Evolutionary conservation across 2,113 vertebrate species (phyloP).

Genomic region (Malurus elegans): DNA sequence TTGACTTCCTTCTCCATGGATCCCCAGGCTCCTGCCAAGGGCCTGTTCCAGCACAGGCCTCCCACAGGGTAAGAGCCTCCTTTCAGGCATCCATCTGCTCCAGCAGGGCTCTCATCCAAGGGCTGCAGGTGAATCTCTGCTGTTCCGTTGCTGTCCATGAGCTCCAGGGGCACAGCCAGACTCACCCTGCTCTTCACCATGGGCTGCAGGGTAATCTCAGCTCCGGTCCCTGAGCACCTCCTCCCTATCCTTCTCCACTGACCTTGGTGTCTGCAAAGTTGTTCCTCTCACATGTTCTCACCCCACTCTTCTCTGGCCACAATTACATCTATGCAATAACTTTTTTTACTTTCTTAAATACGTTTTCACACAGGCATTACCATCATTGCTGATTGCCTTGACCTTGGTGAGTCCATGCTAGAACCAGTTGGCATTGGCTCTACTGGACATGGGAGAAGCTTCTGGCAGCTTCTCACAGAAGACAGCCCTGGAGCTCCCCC

Average conservation of each 20-base stretch:
- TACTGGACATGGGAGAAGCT: neutral
- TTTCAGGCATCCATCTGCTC: neutral
- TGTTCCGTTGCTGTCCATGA: accelerated
- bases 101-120: neutral
- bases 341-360: neutral
- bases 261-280: neutral
- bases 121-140: neutral
- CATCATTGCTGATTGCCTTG: neutral
- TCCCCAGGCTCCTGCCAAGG: neutral
- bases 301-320: neutral
- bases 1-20: neutral
- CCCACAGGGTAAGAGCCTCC: neutral
- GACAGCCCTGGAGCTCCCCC: accelerated
- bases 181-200: neutral
- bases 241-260: neutral
- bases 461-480: neutral
- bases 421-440: accelerated
- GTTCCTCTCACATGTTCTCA: neutral
- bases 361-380: neutral
- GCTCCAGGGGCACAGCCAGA: neutral
- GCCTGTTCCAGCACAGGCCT: neutral
- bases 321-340: accelerated
- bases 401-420: neutral
- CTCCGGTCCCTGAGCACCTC: neutral
- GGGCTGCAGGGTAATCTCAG: neutral